Percentiles rank a stretch among this genome's conserved stretches.
Evolutionary conservation across 2,888 invertebrate genomes (phyloP).

Genomic region (Labia minor): DNA sequence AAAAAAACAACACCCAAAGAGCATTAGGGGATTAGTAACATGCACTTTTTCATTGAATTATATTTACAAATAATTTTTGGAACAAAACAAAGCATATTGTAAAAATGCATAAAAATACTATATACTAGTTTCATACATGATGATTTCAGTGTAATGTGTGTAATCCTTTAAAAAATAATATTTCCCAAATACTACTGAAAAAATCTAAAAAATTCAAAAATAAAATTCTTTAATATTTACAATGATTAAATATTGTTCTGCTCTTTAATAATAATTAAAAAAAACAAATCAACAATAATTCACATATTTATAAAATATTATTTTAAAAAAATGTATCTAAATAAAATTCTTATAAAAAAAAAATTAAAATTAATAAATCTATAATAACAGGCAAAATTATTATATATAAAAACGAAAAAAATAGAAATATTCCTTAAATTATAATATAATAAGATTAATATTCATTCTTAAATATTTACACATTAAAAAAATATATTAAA

Average conservation of each 20-base stretch:
- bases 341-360: too few species aligned
- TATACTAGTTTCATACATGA: too few species aligned
- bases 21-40: not conserved
- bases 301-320: too few species aligned
- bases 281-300: not conserved
- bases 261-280: not conserved
- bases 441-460: not conserved
- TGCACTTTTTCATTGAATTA: not conserved
- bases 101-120: too few species aligned
- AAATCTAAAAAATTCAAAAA: not conserved
- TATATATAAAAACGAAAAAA: not conserved
- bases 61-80: too few species aligned
- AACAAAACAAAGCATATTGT: too few species aligned
- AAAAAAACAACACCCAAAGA: not conserved
- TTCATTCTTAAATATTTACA: too few species aligned
- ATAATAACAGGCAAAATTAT: not conserved
- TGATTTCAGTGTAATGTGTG: not conserved
- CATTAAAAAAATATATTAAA: too few species aligned
- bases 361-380: not conserved
- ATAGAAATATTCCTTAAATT: not conserved
- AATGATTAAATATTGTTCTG: not conserved
- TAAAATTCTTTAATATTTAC: not conserved
- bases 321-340: too few species aligned
- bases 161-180: not conserved
- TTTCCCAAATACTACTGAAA: not conserved